Conservation (phyloP, 35 echinoderm and acorn worm genomes). For the Ophiothrix spiculata region DNA sequence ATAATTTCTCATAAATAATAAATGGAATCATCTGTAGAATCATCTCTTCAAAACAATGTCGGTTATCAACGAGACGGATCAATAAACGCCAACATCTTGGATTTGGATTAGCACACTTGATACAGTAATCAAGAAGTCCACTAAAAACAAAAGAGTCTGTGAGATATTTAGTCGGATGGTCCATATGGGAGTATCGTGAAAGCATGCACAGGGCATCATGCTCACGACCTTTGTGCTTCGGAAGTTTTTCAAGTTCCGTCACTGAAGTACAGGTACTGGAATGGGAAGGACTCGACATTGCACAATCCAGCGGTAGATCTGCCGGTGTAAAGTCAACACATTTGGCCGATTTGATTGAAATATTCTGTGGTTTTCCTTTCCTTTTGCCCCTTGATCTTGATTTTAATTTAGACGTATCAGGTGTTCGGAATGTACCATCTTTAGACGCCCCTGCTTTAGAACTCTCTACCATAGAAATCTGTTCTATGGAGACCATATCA, state of each 20-base stretch:
- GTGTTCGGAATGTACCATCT: neutral
- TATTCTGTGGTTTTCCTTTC: neutral
- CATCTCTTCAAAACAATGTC: conserved; percentile 20
- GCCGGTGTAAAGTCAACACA: neutral
- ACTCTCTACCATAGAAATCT: too few species aligned
- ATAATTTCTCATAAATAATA: conserved; percentile 4
- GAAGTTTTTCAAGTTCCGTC: conserved; percentile 4
- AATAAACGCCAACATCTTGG: neutral
- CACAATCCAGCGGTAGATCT: neutral
- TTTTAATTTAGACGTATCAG: neutral
- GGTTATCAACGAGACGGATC: neutral
- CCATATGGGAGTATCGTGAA: conserved; percentile 32
- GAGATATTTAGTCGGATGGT: neutral
- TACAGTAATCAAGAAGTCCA: conserved; percentile 11
- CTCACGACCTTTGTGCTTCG: conserved; percentile 9
- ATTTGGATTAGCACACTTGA: neutral
- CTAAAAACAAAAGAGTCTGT: neutral
- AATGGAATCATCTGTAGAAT: neutral
- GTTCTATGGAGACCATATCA: too few species aligned
- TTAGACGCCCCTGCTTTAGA: neutral
- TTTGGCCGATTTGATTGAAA: neutral
- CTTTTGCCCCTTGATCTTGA: neutral
- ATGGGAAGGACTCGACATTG: neutral
- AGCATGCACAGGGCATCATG: conserved; percentile 23
- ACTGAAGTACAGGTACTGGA: neutral